Conservation (phyloP, 1,140 invertebrate species). For the Ips typographus region DNA sequence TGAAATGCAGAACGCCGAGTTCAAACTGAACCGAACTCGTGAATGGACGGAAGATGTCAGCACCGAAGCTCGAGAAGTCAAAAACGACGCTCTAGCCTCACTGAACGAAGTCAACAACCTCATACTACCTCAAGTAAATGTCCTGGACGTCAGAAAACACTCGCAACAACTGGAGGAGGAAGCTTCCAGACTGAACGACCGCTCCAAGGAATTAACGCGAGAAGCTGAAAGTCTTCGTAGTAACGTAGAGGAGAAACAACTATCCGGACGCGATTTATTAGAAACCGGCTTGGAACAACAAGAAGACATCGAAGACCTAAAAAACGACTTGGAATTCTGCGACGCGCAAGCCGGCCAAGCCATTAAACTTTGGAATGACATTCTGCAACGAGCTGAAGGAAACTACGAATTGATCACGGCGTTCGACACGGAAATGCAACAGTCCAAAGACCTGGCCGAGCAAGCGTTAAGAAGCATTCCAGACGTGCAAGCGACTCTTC, state of each 20-base stretch:
- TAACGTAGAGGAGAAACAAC: conserved; percentile 52
- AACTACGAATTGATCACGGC: conserved; percentile 72
- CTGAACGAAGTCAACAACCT: conserved; percentile 75
- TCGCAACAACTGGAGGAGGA: conserved; percentile 64
- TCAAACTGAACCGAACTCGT: conserved; percentile 68
- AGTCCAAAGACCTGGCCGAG: conserved; percentile 69
- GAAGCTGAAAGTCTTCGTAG: conserved; percentile 58
- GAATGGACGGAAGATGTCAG: conserved; percentile 68
- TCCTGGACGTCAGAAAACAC: conserved; percentile 66
- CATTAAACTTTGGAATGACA: conserved; percentile 80
- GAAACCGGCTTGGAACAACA: conserved; percentile 60
- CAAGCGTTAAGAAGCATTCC: conserved; percentile 63
- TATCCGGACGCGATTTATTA: conserved; percentile 51
- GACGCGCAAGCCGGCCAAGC: conserved; percentile 76
- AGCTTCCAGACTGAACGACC: conserved; percentile 46
- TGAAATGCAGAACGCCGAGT: conserved; percentile 62
- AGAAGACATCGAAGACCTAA: conserved; percentile 64
- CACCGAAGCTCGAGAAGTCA: conserved; percentile 50
- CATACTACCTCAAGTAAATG: conserved; percentile 72
- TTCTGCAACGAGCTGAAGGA: conserved; percentile 81
- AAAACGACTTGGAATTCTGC: conserved; percentile 69
- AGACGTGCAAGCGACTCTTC: conserved; percentile 58
- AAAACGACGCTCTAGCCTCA: conserved; percentile 77
- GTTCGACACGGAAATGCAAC: conserved; percentile 86
- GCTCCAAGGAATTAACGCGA: conserved; percentile 52